phyloP scores from a whole-genome alignment of 2,888 invertebrate species.

The Cenopis cana region DNA sequence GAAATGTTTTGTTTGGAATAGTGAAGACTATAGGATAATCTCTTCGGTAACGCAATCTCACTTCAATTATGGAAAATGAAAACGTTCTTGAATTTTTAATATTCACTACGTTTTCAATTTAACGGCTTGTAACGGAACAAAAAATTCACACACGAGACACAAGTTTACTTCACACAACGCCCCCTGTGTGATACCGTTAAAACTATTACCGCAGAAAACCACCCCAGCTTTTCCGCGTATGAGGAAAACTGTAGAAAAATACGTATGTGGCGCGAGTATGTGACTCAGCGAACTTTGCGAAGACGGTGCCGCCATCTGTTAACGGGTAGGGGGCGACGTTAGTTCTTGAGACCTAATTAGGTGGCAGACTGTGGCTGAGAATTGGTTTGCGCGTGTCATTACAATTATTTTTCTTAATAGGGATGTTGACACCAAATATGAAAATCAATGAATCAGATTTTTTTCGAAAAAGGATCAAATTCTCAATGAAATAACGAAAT shows the following conservation, averaged over 20 bases:
- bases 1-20: too few relatives aligned
- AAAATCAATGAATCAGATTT: too few relatives aligned
- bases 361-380: slow-evolving; percentile 19
- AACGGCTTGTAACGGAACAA: not conserved
- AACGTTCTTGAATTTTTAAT: not conserved
- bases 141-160: not conserved
- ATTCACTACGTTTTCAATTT: not conserved
- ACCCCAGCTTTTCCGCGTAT: slow-evolving; percentile 60
- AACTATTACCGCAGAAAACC: slow-evolving; percentile 74
- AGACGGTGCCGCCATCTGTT: slow-evolving; percentile 69
- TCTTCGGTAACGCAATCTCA: not conserved
- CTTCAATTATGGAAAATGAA: not conserved
- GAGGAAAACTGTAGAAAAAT: slow-evolving; percentile 77
- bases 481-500: too few relatives aligned
- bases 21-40: not conserved
- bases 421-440: not conserved
- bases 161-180: slow-evolving; percentile 57
- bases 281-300: slow-evolving; percentile 54
- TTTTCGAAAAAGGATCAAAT: too few relatives aligned
- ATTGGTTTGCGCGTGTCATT: not conserved
- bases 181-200: slow-evolving; percentile 72
- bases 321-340: slow-evolving; percentile 63
- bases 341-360: slow-evolving; percentile 33
- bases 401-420: not conserved
- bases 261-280: slow-evolving; percentile 67